These are phyloP conservation scores for Salvelinus sp. DNA, from an alignment of 2,113 vertebrate genomes.

Conservation along the genomic window DNA sequence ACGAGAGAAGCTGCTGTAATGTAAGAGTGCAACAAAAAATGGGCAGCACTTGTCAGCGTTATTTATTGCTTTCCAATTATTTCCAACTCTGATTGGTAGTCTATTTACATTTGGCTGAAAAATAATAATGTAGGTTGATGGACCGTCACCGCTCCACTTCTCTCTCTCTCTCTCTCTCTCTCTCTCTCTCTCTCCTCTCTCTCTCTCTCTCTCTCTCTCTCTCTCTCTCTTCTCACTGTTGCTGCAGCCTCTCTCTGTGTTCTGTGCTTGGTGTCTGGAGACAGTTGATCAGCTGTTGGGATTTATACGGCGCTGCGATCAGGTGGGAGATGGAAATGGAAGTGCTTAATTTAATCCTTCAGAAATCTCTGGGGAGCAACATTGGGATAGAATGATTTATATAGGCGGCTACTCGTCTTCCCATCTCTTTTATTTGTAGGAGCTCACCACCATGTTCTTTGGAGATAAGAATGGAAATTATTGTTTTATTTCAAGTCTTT, in stretches of 20 bases:
- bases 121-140: not conserved
- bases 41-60: not conserved
- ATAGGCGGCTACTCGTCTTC: conserved; percentile 74
- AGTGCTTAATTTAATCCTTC: conserved; percentile 85
- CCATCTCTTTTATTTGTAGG: conserved; percentile 31
- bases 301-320: conserved; percentile 76
- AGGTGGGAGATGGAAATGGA: conserved; percentile 64
- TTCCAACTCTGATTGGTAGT: not conserved
- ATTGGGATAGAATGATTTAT: conserved; percentile 79
- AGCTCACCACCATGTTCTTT: conserved; percentile 61
- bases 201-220: conserved; percentile 46
- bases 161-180: conserved; percentile 22
- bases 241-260: conserved; percentile 59
- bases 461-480: conserved; percentile 64
- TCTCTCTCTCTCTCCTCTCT: conserved; percentile 44
- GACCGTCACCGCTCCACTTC: not conserved
- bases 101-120: not conserved
- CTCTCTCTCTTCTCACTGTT: conserved; percentile 20
- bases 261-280: conserved; percentile 70
- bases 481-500: conserved; percentile 49
- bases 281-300: conserved; percentile 78
- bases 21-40: not conserved
- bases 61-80: not conserved
- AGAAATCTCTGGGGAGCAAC: conserved; percentile 77
- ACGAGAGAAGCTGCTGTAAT: conserved; percentile 28